Conservation (phyloP, 2,797 vertebrate species). For the Morus bassanus region DNA sequence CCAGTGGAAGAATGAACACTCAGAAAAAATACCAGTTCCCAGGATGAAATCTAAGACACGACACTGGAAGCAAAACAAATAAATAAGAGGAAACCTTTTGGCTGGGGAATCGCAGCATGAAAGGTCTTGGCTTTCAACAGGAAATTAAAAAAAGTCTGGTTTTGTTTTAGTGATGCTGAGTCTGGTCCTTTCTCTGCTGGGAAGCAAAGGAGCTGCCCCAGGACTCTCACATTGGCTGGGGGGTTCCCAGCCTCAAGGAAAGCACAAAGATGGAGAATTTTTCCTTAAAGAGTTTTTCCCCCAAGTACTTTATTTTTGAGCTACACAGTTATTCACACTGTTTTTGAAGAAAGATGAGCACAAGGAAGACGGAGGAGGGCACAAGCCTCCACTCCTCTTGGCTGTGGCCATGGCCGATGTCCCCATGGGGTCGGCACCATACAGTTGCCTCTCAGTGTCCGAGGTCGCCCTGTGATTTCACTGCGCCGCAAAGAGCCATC, state of each 20-base stretch:
- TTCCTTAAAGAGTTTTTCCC: not conserved
- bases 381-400: accelerated
- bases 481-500: not conserved
- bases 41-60: not conserved
- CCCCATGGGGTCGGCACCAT: accelerated
- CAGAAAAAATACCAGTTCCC: not conserved
- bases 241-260: not conserved
- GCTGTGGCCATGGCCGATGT: accelerated
- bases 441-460: accelerated
- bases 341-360: not conserved
- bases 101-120: accelerated
- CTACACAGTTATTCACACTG: not conserved
- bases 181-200: not conserved
- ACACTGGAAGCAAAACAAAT: not conserved
- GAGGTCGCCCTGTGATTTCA: not conserved
- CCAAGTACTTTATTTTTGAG: not conserved
- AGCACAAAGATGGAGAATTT: not conserved
- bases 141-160: not conserved
- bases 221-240: accelerated
- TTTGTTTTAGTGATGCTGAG: not conserved
- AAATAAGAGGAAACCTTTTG: not conserved
- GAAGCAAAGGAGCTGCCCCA: not conserved
- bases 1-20: not conserved
- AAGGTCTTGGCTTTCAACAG: not conserved
- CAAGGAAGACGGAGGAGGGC: not conserved